Base-by-base conservation (phyloP, 37 sponge, comb jelly and placozoan species). In the Bolinopsis microptera region DNA sequence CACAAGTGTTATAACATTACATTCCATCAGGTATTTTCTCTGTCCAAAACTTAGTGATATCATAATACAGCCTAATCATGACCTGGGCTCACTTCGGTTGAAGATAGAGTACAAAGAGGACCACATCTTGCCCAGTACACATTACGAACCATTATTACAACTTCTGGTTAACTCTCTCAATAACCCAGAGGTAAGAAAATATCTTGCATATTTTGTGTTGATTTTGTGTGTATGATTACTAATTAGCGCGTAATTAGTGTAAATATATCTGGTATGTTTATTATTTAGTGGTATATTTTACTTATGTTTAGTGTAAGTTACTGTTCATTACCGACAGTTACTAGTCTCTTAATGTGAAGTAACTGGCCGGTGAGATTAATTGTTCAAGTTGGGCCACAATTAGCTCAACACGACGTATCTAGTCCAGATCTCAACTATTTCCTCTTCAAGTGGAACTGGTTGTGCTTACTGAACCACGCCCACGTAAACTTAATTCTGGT, bases 101-200 rank as follows among this genome's bases (percentile, higher is more conserved):
- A 41, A 41, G 25, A 86, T 86, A 30, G 61, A 86, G 61, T 86
- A 86, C 61, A 39, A 86, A 48, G 90, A 86, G 26, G 90, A 86
- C 24, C 41, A 41, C 61, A 86, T 86, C n/a, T 38, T 86, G 36
- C 90, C 90, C 3, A 41, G 90, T 25, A 28, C 30, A 1, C 61
- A 41, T 25, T 86, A 86, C 48, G 24, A 86, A 30, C 61, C 90
- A 27, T 48, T 86, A 0, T 34, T 86, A 30, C 48, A 86, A 0
- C 90, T 86, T 9, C 90, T 86, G n/a, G 61, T 39, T 0, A n/a
- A 41, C 41, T 39, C 90, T 27, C 27, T 77, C 5, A 16, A 27
- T 35, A 77, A 35, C 21, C 80, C 80, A 1, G 80, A 77, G 80
- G 80, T 77, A 61, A 61, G 18, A 61, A 61, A 21, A 18, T 61